A percentile compares a stretch with the other conserved stretches of the same genome.
Evolutionary conservation across 1,140 invertebrate species (phyloP).

Genomic region (Artemia franciscana): DNA sequence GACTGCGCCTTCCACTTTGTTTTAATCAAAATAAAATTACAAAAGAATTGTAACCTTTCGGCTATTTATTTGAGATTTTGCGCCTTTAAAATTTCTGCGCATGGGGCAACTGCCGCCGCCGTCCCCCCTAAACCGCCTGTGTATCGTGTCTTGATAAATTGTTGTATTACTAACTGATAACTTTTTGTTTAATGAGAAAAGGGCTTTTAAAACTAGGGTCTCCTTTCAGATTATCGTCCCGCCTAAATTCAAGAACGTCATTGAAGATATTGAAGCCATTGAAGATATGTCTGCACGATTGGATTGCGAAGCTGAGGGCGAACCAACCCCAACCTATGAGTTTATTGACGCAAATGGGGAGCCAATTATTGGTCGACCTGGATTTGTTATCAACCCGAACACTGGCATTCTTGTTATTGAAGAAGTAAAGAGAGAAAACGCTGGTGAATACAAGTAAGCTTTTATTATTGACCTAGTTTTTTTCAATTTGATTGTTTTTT

Average conservation of each 20-base stretch:
- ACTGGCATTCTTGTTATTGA: constrained; percentile 9
- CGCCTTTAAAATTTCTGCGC: too few relatives aligned
- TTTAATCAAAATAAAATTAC: too few relatives aligned
- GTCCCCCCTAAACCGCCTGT: too few relatives aligned
- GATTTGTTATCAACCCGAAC: not conserved
- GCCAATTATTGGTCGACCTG: not conserved
- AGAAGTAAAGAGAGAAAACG: constrained; percentile 24
- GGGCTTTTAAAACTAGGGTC: too few relatives aligned
- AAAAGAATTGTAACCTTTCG: too few relatives aligned
- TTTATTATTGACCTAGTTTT: too few relatives aligned
- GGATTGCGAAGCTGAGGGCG: constrained; percentile 48
- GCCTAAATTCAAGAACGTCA: constrained; percentile 37
- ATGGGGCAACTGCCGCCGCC: too few relatives aligned
- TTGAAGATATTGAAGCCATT: constrained; percentile 32
- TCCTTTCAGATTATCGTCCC: constrained; percentile 48
- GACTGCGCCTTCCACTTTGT: not conserved
- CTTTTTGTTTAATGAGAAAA: too few relatives aligned
- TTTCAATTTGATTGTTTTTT: too few relatives aligned
- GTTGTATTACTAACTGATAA: too few relatives aligned
- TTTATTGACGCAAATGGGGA: constrained; percentile 33
- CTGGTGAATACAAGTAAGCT: constrained; percentile 16
- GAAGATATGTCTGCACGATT: constrained; percentile 51
- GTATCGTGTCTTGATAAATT: too few relatives aligned
- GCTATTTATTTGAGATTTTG: too few relatives aligned
- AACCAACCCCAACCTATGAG: constrained; percentile 49